phyloP scores from a whole-genome alignment of 2,113 vertebrate species.

The Xiphorhynchus elegans region DNA sequence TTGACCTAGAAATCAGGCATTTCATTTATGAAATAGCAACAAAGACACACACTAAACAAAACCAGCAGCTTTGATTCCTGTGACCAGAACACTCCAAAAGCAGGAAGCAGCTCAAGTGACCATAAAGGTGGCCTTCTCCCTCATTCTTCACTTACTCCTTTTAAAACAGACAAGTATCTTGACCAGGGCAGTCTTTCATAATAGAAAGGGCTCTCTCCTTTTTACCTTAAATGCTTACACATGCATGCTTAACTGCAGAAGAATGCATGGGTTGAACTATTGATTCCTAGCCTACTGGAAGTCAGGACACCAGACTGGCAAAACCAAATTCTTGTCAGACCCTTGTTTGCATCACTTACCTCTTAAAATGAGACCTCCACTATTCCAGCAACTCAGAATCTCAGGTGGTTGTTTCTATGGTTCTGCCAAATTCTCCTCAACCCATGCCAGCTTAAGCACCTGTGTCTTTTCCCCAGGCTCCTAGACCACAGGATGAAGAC shows the following conservation, averaged over 20 bases:
- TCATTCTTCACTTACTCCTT: background rate
- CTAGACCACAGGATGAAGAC: background rate
- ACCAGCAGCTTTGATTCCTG: background rate
- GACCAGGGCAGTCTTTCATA: background rate
- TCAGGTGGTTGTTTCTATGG: background rate
- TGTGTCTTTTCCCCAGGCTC: background rate
- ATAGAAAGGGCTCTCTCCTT: background rate
- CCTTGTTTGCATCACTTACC: background rate
- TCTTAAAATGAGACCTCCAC: background rate
- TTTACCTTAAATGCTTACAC: background rate
- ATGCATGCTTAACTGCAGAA: background rate
- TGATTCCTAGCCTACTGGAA: background rate
- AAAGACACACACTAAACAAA: background rate
- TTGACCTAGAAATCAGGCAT: background rate
- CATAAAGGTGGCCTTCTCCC: background rate
- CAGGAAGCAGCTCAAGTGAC: background rate
- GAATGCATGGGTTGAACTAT: accelerated
- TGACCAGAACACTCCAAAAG: background rate
- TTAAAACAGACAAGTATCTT: background rate
- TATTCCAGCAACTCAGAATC: background rate
- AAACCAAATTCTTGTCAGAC: background rate
- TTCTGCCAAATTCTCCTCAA: background rate
- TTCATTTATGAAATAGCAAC: background rate
- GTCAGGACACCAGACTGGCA: background rate
- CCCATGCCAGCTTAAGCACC: background rate